phyloP scores from a whole-genome alignment of 2,113 vertebrate genomes.

The Chamaea fasciata region DNA sequence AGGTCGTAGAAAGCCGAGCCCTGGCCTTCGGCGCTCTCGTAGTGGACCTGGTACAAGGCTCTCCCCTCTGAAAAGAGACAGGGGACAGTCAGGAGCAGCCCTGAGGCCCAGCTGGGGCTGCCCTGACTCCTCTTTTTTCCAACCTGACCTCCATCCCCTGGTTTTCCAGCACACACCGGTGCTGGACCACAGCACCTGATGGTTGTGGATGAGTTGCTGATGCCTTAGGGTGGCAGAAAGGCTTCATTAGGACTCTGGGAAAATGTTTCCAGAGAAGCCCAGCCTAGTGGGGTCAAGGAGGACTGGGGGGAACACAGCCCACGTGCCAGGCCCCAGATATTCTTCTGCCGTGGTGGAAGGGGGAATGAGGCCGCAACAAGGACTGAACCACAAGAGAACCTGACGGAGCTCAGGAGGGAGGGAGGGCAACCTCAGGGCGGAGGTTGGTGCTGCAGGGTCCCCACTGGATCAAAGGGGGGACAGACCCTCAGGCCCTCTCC shows the following conservation, averaged over 20 bases:
- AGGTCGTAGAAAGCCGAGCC: constrained; percentile 85
- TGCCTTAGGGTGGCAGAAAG: neutral
- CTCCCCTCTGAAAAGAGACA: constrained; percentile 75
- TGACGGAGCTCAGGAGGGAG: neutral
- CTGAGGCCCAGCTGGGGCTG: neutral
- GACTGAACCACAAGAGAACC: neutral
- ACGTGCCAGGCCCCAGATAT: neutral
- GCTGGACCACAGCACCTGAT: neutral
- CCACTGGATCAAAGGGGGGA: neutral
- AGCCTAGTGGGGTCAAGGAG: neutral
- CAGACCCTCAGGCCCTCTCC: accelerated
- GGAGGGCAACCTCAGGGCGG: neutral
- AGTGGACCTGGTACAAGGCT: constrained; percentile 83
- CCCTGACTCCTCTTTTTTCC: neutral
- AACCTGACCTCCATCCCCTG: neutral
- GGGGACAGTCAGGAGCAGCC: neutral
- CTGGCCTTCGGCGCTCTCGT: constrained; percentile 65
- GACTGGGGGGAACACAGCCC: neutral
- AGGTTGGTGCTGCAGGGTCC: neutral
- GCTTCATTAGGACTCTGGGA: neutral
- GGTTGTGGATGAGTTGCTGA: neutral
- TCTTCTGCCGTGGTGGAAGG: neutral
- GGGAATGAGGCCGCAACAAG: neutral
- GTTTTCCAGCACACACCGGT: neutral
- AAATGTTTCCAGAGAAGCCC: neutral